A percentile compares a stretch with the other conserved stretches of the same genome.
phyloP scores from a whole-genome alignment of 1,140 invertebrate genomes.

The Bemisia tabaci region DNA sequence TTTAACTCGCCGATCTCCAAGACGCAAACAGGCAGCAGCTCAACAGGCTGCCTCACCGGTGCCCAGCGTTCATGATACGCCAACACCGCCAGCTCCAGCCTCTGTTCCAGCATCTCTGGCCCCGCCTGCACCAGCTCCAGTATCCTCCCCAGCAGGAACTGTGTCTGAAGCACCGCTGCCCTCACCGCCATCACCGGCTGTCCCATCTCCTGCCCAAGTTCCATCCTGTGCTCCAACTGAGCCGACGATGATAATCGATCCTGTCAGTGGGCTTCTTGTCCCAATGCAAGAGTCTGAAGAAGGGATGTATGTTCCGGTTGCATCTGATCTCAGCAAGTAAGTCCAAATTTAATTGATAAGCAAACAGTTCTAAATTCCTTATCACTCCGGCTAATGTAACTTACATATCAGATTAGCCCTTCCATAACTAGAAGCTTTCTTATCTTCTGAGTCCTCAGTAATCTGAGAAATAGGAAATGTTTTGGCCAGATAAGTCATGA shows the following conservation, averaged over 20 bases:
- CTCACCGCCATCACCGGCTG: conserved; percentile 31
- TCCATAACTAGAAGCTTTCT: too few relatives aligned
- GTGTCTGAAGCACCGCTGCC: conserved; percentile 8
- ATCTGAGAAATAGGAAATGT: too few relatives aligned
- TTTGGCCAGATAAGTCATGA: too few relatives aligned
- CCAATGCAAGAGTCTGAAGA: conserved; percentile 57
- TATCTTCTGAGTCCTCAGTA: too few relatives aligned
- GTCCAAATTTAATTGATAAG: too few relatives aligned
- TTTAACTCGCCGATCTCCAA: conserved; percentile 19
- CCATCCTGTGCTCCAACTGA: conserved; percentile 30
- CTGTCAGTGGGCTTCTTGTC: conserved; percentile 57
- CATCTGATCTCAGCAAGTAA: conserved; percentile 23
- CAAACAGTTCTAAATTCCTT: too few relatives aligned
- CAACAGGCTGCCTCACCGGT: neutral
- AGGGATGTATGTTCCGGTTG: conserved; percentile 49
- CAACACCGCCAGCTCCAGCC: neutral
- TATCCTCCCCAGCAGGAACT: neutral
- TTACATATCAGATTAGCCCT: too few relatives aligned
- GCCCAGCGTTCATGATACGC: neutral
- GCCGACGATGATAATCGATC: conserved; percentile 52
- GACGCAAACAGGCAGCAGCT: conserved; percentile 14
- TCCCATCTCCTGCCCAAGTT: conserved; percentile 23
- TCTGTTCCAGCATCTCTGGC: neutral
- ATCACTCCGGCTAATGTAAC: too few relatives aligned
- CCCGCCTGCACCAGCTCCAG: neutral